phyloP scores from a whole-genome alignment of 2,113 vertebrate species.

The Ceratotherium simum region DNA sequence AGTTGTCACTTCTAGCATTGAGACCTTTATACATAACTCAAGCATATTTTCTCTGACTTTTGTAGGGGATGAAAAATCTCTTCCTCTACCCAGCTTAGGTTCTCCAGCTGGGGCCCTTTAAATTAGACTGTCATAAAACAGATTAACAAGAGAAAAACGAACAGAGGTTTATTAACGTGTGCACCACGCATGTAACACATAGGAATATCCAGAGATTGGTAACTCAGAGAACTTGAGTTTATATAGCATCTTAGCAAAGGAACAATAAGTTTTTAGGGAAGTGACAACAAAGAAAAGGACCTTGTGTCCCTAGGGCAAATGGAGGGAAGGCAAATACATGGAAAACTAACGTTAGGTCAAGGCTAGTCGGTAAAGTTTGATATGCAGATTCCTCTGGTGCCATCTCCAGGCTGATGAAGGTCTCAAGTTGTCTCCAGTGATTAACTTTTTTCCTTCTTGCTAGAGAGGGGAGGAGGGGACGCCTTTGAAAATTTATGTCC shows the following conservation, averaged over 20 bases:
- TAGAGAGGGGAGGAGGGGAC: not conserved
- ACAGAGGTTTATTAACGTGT: not conserved
- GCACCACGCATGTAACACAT: not conserved
- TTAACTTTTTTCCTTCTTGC: not conserved
- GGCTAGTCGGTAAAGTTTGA: not conserved
- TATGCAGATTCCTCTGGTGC: not conserved
- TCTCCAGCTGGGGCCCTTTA: not conserved
- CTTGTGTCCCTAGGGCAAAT: not conserved
- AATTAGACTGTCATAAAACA: not conserved
- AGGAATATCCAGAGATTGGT: not conserved
- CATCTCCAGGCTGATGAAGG: not conserved
- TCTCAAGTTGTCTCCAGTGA: not conserved
- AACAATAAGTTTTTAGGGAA: not conserved
- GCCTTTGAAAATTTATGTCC: not conserved
- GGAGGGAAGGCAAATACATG: not conserved
- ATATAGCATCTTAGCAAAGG: not conserved
- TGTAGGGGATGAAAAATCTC: not conserved
- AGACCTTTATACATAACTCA: not conserved
- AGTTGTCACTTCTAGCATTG: not conserved
- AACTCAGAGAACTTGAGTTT: not conserved
- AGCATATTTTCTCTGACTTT: not conserved
- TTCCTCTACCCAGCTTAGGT: not conserved
- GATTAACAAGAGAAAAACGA: not conserved
- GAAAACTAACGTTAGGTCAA: not conserved
- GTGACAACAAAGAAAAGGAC: not conserved